Evolutionary conservation across 2,113 vertebrate genomes (phyloP).

Genomic region (Pristiophorus japonicus): DNA sequence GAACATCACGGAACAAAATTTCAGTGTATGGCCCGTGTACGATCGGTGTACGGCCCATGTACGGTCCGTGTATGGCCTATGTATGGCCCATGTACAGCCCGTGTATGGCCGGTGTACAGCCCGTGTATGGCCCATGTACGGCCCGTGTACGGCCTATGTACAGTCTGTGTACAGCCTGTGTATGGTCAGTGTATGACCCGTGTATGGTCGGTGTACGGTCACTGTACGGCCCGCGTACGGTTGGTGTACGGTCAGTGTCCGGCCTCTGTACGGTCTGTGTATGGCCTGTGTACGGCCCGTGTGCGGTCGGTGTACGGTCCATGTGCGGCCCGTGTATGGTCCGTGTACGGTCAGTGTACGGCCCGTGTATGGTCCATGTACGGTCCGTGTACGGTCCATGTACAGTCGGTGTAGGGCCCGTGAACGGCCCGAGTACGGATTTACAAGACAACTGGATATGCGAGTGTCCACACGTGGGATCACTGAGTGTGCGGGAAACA

Average conservation of each 20-base stretch:
- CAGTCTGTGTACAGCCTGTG: not conserved
- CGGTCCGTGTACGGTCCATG: too few relatives aligned
- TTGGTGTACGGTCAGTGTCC: not conserved
- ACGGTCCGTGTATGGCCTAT: not conserved
- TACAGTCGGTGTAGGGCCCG: too few relatives aligned
- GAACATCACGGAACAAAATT: not conserved
- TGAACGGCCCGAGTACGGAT: too few relatives aligned
- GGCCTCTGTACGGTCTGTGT: not conserved
- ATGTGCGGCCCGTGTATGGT: not conserved
- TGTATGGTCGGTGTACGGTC: not conserved
- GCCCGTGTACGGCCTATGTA: not conserved
- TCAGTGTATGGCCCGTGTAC: not conserved
- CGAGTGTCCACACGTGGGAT: too few relatives aligned
- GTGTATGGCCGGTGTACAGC: too few relatives aligned
- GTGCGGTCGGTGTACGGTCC: not conserved
- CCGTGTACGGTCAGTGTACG: not conserved
- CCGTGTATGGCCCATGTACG: not conserved
- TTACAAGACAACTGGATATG: too few relatives aligned
- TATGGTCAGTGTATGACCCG: not conserved
- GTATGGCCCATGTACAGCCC: too few relatives aligned
- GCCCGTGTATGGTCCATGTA: too few relatives aligned
- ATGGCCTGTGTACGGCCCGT: not conserved
- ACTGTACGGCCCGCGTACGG: too few relatives aligned
- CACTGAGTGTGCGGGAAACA: too few relatives aligned
- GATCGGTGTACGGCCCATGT: not conserved